Percentiles rank a stretch among this genome's conserved stretches.
These are phyloP conservation scores for Lycocerus yunnanus DNA, from an alignment of 2,888 invertebrate genomes.

Conservation along the genomic window DNA sequence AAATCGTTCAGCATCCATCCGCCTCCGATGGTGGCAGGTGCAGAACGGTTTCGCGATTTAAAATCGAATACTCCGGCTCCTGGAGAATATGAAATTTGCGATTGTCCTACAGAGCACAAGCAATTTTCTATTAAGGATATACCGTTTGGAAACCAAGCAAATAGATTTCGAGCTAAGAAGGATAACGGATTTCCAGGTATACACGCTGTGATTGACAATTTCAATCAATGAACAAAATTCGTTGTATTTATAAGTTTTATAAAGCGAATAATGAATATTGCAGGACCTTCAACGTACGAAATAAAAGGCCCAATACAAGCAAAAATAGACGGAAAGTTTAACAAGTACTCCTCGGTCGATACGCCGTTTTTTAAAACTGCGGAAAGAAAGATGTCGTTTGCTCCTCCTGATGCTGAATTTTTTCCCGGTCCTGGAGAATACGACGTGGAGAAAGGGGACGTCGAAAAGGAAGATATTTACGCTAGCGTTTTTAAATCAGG, in stretches of 20 bases:
- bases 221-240: no score
- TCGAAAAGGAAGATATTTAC: neutral
- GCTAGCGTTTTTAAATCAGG: constrained; percentile 38
- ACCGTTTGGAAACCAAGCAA: constrained; percentile 29
- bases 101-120: constrained; percentile 9
- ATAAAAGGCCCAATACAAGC: constrained; percentile 35
- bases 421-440: constrained; percentile 42
- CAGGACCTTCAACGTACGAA: constrained; percentile 38
- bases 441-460: constrained; percentile 26
- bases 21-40: constrained; percentile 38
- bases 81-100: constrained; percentile 34
- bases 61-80: constrained; percentile 38
- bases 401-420: constrained; percentile 29
- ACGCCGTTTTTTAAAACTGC: constrained; percentile 41
- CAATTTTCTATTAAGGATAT: constrained; percentile 33
- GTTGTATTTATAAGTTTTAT: no score
- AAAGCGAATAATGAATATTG: no score
- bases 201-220: no score
- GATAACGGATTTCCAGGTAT: neutral
- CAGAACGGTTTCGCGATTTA: constrained; percentile 35
- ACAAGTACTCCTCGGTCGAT: constrained; percentile 27
- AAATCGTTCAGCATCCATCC: constrained; percentile 39
- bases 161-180: constrained; percentile 15
- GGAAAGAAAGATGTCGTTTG: constrained; percentile 33
- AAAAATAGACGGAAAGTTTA: constrained; percentile 32